Evolutionary conservation across 2,113 vertebrate genomes (phyloP).

Genomic region (Atractosteus spatula): DNA sequence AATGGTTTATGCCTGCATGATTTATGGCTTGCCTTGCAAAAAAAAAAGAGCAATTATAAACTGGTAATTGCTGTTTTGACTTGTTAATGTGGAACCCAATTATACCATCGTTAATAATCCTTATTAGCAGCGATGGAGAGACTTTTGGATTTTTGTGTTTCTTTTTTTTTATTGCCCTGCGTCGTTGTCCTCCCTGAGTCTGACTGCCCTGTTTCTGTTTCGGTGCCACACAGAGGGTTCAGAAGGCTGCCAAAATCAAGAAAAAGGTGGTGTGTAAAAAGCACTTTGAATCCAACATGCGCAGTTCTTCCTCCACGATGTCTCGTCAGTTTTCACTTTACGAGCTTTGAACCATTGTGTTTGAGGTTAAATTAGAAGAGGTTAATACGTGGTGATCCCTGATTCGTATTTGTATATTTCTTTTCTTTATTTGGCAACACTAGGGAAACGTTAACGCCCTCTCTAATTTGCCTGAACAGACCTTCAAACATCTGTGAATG

Average conservation of each 20-base stretch:
- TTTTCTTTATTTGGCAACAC: neutral
- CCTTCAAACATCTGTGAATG: slow-evolving; percentile 45
- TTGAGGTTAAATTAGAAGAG: neutral
- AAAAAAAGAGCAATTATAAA: slow-evolving; percentile 48
- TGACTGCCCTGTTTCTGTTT: slow-evolving; percentile 62
- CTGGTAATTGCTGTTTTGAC: slow-evolving; percentile 58
- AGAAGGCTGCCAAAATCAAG: slow-evolving; percentile 99
- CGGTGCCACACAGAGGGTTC: slow-evolving; percentile 88
- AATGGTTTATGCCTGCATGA: slow-evolving; percentile 42
- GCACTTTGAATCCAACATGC: slow-evolving; percentile 31
- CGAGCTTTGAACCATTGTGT: slow-evolving; percentile 6
- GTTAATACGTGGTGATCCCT: neutral
- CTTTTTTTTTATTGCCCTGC: slow-evolving; percentile 51
- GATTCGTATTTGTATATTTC: neutral
- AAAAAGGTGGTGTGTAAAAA: slow-evolving; percentile 97
- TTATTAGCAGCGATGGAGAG: slow-evolving; percentile 20
- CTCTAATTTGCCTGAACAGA: slow-evolving; percentile 26
- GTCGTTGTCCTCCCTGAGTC: slow-evolving; percentile 68
- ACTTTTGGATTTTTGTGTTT: slow-evolving; percentile 44
- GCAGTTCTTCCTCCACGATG: slow-evolving; percentile 26
- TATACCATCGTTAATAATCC: slow-evolving; percentile 28
- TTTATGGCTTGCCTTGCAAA: slow-evolving; percentile 38
- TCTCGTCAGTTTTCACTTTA: slow-evolving; percentile 21
- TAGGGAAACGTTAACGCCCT: neutral
- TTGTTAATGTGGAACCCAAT: slow-evolving; percentile 47